Evolutionary conservation across 2,113 vertebrate species (phyloP), one percentile per base, ranked within the genome.

Genomic region (Thamnophis sirtalis): DNA sequence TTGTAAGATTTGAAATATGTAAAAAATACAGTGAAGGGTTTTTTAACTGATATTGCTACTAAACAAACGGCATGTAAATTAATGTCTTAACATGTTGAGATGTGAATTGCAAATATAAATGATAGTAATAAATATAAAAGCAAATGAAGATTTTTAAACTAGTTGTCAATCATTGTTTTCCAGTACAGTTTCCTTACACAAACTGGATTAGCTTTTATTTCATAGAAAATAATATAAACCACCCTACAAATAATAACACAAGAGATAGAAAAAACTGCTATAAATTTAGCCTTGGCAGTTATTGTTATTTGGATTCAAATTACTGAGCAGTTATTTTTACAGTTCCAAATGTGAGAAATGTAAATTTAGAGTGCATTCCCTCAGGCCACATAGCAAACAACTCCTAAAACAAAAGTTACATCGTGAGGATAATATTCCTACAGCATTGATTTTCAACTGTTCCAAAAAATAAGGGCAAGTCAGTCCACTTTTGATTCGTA

Each of bases 21-120:
- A 94, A n/a, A 21, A 48, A 94, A 68, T 2, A 19, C 90, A 88
- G 88, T 92, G 91, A 96, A 38, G 48, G 84, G 56, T 33, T 26
- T 68, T 95, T 95, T 93, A 92, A 92, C 91, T 8, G 93, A 93
- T 91, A 93, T 58, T 91, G 84, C 50, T 48, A 80, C 53, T 38
- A 90, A 90, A 93, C 93, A 93, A 87, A 28, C 22, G 60, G 38
- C 26, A 43, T 13, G 92, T 13, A 90, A 43, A 51, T 93, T 51
- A 68, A 24, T 93, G 49, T n/a, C 90, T 60, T 90, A 84, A 9
- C 28, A 88, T 49, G 49, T 51, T 54, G 88, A 91, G 22, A 92
- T 49, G 86, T 49, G 3, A 92, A 84, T 60, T 92, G 73, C 87
- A 92, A 89, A 92, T 58, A 55, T 73, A 92, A 92, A 89, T 89